Conservation (phyloP, 2,888 invertebrate genomes). For the Tenthredo livida region DNA sequence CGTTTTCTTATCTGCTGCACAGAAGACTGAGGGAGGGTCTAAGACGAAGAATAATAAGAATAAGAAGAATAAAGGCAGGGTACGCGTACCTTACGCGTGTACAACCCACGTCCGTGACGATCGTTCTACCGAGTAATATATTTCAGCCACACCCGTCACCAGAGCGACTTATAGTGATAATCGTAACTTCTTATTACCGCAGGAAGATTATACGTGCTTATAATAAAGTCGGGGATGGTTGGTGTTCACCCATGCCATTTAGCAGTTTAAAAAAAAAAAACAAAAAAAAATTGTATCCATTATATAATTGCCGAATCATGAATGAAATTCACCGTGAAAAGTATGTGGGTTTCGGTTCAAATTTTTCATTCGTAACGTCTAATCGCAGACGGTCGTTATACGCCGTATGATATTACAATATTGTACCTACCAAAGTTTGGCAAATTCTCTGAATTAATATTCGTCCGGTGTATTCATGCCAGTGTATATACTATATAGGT, state of each 20-base stretch:
- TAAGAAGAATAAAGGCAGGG: neutral
- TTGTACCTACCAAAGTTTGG: conserved; percentile 30
- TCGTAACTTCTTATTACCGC: conserved; percentile 30
- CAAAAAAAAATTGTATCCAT: no score
- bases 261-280: neutral
- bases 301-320: neutral
- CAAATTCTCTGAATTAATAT: conserved; percentile 68
- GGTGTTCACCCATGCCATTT: neutral
- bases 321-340: neutral
- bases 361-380: neutral
- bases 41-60: conserved; percentile 1
- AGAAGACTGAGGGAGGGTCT: conserved; percentile 14
- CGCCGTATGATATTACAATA: neutral
- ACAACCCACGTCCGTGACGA: conserved; percentile 6
- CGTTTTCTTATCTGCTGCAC: conserved; percentile 45
- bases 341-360: neutral
- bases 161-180: neutral
- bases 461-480: conserved; percentile 56
- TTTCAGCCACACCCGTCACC: conserved; percentile 16
- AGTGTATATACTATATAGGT: neutral
- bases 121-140: conserved; percentile 8
- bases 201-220: conserved; percentile 16
- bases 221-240: neutral
- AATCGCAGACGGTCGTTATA: neutral
- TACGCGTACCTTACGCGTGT: neutral